Evolutionary conservation across 2,888 invertebrate species (phyloP).

Genomic region (Cerceris ruficornis): DNA sequence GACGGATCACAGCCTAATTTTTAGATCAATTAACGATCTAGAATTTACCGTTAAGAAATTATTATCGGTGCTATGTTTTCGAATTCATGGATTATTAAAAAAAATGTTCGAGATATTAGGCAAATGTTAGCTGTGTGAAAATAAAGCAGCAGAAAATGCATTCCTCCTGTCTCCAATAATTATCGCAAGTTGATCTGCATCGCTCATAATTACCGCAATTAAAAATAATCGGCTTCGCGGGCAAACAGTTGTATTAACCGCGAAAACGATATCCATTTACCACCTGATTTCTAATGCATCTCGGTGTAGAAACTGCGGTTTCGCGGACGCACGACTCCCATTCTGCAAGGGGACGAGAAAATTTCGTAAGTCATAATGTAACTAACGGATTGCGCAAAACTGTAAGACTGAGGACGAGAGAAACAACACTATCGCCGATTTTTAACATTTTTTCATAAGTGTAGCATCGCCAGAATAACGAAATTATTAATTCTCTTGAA

Average conservation of each 20-base stretch:
- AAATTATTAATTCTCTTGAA: no score
- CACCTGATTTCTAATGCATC: constrained; percentile 39
- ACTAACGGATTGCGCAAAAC: constrained; percentile 34
- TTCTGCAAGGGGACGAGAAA: constrained; percentile 20
- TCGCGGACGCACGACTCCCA: constrained; percentile 4
- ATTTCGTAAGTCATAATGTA: constrained; percentile 50
- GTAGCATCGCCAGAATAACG: no score
- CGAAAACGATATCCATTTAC: constrained; percentile 42
- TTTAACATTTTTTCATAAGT: constrained; percentile 58
- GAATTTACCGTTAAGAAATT: no score
- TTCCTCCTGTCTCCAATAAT: background rate
- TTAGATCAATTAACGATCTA: no score
- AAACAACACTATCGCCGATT: constrained; percentile 53
- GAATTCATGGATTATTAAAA: no score
- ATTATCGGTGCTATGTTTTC: no score
- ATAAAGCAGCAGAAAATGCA: no score
- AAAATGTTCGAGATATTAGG: no score
- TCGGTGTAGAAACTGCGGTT: constrained; percentile 22
- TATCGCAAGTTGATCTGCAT: background rate
- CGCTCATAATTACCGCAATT: constrained; percentile 6
- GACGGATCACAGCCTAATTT: no score
- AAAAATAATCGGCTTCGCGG: constrained; percentile 15
- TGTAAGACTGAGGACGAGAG: constrained; percentile 4
- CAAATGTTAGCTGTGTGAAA: no score
- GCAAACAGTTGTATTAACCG: constrained; percentile 5